Evolutionary conservation across 2,797 vertebrate species (phyloP).

Genomic region (Chaetophractus vellerosus): DNA sequence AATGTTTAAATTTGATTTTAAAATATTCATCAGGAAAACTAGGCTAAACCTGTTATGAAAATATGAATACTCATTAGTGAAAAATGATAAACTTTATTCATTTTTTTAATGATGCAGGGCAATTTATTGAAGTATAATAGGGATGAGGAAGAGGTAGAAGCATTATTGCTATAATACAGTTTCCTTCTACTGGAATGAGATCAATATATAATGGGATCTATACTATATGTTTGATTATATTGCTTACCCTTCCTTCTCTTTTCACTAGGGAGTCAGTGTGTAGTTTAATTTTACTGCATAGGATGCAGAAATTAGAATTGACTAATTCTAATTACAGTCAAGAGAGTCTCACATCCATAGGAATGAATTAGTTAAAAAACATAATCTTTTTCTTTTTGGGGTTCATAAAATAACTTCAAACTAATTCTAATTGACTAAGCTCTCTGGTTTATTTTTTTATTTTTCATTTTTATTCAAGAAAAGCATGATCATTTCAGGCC

Average conservation of each 20-base stretch:
- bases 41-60: not conserved
- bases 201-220: not conserved
- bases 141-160: not conserved
- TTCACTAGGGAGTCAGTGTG: not conserved
- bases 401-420: no score
- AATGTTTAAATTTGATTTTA: not conserved
- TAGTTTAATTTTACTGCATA: not conserved
- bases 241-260: not conserved
- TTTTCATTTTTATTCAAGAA: not conserved
- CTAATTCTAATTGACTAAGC: no score
- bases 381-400: no score
- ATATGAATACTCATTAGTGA: not conserved
- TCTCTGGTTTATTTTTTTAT: not conserved
- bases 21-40: not conserved
- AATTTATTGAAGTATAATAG: constrained; percentile 30
- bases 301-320: not conserved
- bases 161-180: not conserved
- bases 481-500: not conserved
- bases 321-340: no score
- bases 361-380: no score
- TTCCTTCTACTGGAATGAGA: not conserved
- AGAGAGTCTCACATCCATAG: no score
- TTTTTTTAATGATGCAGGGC: not conserved
- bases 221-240: not conserved
- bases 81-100: not conserved